Evolutionary conservation across 2,888 invertebrate species (phyloP).

Genomic region (Euplagia quadripunctaria): DNA sequence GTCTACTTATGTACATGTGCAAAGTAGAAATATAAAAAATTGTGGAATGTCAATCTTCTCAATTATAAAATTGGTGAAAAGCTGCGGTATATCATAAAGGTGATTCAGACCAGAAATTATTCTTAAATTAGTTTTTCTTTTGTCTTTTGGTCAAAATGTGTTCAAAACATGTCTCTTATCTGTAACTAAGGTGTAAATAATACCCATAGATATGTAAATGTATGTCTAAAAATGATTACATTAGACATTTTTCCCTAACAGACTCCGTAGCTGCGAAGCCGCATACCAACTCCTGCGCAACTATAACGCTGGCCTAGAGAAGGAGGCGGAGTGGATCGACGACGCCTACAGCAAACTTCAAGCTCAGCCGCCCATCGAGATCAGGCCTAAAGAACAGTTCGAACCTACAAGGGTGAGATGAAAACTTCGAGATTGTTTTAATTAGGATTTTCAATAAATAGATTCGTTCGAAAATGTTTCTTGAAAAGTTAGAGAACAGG

Average conservation of each 20-base stretch:
- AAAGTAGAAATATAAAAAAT: too few species aligned
- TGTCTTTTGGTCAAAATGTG: too few species aligned
- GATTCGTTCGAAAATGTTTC: neutral
- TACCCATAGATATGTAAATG: neutral
- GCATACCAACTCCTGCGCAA: conserved; percentile 96
- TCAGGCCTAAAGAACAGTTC: conserved; percentile 91
- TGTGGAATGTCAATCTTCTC: too few species aligned
- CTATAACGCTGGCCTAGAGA: conserved; percentile 95
- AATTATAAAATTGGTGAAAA: too few species aligned
- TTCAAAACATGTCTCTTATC: too few species aligned
- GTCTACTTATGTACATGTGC: neutral
- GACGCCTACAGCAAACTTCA: conserved; percentile 94
- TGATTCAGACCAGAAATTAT: too few species aligned
- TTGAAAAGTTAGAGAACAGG: neutral
- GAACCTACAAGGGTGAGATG: conserved; percentile 92
- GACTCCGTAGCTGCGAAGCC: conserved; percentile 96
- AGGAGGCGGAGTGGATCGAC: conserved; percentile 96
- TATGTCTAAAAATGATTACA: neutral
- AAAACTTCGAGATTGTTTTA: neutral
- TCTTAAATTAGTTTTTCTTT: too few species aligned
- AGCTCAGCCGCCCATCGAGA: conserved; percentile 90
- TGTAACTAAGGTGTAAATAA: too few species aligned
- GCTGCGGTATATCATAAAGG: too few species aligned
- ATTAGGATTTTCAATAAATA: neutral
- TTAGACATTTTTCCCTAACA: conserved; percentile 65